Conservation (phyloP, 2,113 vertebrate genomes). For the Ciconia maguari region DNA sequence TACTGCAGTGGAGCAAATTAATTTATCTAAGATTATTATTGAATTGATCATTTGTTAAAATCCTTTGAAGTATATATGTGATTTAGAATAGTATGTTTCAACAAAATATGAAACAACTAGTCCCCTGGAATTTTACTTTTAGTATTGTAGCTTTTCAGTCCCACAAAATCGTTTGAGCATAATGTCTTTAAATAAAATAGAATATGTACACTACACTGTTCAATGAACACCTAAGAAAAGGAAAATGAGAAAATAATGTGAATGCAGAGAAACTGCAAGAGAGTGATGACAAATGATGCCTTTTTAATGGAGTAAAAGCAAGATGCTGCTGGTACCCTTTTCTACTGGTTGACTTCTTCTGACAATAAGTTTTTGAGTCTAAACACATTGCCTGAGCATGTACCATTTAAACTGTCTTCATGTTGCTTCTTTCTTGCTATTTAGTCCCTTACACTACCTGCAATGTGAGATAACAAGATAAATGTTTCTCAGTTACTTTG, state of each 20-base stretch:
- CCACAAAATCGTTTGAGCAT: not conserved
- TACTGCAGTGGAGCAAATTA: not conserved
- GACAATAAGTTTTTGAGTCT: not conserved
- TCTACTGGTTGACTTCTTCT: not conserved
- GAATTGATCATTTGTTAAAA: not conserved
- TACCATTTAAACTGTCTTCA: not conserved
- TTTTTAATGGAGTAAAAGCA: not conserved
- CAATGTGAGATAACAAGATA: not conserved
- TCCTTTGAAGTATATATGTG: not conserved
- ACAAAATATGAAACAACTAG: not conserved
- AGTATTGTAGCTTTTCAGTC: not conserved
- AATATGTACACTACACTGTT: not conserved
- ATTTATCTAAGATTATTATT: not conserved
- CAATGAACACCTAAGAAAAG: not conserved
- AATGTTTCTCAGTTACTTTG: not conserved
- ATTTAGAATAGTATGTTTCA: not conserved
- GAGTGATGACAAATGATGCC: not conserved
- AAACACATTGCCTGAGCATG: not conserved
- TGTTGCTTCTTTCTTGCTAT: not conserved
- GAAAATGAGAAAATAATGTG: not conserved
- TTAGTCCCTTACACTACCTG: not conserved
- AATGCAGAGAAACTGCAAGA: not conserved
- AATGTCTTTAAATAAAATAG: not conserved
- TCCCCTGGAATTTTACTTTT: not conserved
- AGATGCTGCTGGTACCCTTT: not conserved